Conservation (phyloP, 2,888 invertebrate genomes). For the Pollenia labialis region DNA sequence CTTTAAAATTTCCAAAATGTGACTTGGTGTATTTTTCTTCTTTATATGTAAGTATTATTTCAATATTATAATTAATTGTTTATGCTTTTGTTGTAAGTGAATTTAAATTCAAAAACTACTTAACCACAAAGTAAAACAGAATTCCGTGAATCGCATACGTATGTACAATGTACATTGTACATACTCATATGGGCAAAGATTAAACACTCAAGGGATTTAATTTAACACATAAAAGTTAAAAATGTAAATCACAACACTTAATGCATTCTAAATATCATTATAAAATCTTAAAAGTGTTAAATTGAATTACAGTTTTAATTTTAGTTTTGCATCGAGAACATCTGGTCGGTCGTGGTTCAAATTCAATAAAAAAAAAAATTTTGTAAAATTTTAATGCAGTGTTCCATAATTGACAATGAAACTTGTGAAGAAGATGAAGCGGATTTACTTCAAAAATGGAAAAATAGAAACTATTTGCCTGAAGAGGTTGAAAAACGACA, state of each 20-base stretch:
- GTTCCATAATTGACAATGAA: constrained; percentile 22
- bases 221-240: neutral
- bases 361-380: neutral
- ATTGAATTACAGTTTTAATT: constrained; percentile 51
- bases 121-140: no score
- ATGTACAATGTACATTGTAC: no score
- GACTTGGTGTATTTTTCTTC: no score
- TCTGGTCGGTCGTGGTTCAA: constrained; percentile 5
- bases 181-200: no score
- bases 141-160: no score
- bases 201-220: constrained; percentile 22
- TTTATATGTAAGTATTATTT: no score
- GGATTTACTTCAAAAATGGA: constrained; percentile 35
- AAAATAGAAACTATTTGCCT: neutral
- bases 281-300: constrained; percentile 27
- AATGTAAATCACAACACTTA: constrained; percentile 20
- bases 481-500: constrained; percentile 77
- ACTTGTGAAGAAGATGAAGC: constrained; percentile 35
- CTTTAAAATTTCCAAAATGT: no score
- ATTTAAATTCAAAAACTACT: no score
- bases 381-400: constrained; percentile 33
- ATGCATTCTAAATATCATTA: constrained; percentile 31
- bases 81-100: no score
- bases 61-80: no score
- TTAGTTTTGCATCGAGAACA: constrained; percentile 46